phyloP scores from a whole-genome alignment of 2,113 vertebrate genomes.

The Gnathonemus echidnorhynchus region DNA sequence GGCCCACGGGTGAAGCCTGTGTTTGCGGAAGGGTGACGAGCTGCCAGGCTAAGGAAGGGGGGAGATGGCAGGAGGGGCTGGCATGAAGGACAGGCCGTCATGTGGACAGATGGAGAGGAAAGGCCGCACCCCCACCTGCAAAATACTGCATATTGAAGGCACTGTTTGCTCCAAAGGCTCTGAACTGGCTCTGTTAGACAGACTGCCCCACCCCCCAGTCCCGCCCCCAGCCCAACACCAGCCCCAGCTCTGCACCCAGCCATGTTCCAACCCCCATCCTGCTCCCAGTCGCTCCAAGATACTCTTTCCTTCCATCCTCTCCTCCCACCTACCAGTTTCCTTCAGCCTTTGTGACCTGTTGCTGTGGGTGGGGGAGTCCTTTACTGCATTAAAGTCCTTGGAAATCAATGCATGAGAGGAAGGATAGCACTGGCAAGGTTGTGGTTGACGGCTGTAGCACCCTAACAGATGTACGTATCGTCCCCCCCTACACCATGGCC shows the following conservation, averaged over 20 bases:
- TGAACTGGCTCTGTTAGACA: background rate
- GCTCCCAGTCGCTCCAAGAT: background rate
- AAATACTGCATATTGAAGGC: background rate
- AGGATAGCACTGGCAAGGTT: background rate
- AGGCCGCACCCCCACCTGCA: background rate
- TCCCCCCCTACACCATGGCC: background rate
- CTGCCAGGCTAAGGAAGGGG: background rate
- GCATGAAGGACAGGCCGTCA: conserved; percentile 10
- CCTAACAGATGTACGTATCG: background rate
- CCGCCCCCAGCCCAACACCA: too few relatives aligned
- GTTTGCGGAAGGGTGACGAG: background rate
- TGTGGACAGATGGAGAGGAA: background rate
- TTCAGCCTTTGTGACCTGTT: conserved; percentile 21
- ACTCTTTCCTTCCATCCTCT: background rate
- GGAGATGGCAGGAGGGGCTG: background rate
- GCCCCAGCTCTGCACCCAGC: background rate
- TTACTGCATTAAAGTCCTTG: background rate
- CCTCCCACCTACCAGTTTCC: background rate
- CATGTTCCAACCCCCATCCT: background rate
- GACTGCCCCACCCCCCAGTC: background rate
- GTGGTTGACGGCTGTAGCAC: background rate
- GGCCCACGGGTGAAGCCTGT: background rate
- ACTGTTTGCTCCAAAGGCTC: background rate
- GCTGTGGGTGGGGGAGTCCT: background rate
- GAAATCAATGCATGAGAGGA: background rate